These are phyloP conservation scores for Amia ocellicauda DNA, from an alignment of 2,113 vertebrate species.

Conservation along the genomic window DNA sequence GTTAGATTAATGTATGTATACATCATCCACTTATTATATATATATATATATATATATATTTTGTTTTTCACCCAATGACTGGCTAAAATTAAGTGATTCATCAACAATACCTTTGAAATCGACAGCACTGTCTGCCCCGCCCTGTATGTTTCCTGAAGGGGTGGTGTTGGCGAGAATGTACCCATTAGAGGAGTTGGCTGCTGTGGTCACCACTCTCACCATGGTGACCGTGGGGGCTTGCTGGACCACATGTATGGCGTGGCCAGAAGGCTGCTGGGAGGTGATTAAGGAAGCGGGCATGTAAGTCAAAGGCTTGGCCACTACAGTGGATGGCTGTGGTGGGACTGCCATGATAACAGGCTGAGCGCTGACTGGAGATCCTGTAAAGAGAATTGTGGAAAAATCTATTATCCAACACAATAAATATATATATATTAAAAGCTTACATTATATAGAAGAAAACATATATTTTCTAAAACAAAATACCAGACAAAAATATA, in stretches of 20 bases:
- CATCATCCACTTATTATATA: too few species aligned
- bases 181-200: conserved; percentile 79
- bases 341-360: conserved; percentile 92
- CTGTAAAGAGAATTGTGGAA: conserved; percentile 52
- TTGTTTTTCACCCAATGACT: too few species aligned
- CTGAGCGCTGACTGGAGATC: conserved; percentile 89
- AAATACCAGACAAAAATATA: too few species aligned
- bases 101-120: conserved; percentile 55
- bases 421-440: too few species aligned
- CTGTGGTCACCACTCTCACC: conserved; percentile 84
- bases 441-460: too few species aligned
- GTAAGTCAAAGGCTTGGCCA: conserved; percentile 82
- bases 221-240: conserved; percentile 86
- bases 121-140: conserved; percentile 60
- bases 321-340: conserved; percentile 67
- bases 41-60: too few species aligned
- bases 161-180: conserved; percentile 79
- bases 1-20: not conserved
- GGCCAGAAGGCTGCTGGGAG: conserved; percentile 69
- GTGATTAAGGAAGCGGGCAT: conserved; percentile 80
- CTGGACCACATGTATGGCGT: conserved; percentile 86
- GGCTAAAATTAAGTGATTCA: too few species aligned
- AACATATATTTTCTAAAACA: too few species aligned
- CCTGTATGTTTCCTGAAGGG: conserved; percentile 53
- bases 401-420: too few species aligned